Percentiles rank a stretch among this genome's conserved stretches.
Conservation (phyloP, 2,113 vertebrate genomes). For the Ranitomeya imitator region DNA sequence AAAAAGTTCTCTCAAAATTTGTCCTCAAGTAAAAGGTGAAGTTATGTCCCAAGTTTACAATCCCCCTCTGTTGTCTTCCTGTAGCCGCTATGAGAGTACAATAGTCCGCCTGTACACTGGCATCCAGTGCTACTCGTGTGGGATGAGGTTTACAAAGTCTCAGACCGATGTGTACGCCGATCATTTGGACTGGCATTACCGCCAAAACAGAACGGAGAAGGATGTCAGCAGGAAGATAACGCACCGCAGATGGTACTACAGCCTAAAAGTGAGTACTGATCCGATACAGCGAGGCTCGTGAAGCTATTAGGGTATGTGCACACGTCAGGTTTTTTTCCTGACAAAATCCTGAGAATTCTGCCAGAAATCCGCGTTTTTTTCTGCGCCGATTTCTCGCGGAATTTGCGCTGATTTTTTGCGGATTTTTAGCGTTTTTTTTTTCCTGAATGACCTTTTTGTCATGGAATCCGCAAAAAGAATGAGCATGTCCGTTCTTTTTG, state of each 20-base stretch:
- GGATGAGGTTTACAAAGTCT: constrained; percentile 93
- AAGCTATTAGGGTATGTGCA: too few species aligned
- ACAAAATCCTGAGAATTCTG: too few species aligned
- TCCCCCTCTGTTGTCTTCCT: neutral
- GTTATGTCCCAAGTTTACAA: neutral
- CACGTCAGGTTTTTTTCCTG: too few species aligned
- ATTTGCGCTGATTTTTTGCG: too few species aligned
- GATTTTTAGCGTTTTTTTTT: too few species aligned
- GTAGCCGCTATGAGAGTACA: constrained; percentile 88
- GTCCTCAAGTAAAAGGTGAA: neutral
- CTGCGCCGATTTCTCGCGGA: too few species aligned
- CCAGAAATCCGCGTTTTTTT: too few species aligned
- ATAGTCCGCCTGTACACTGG: constrained; percentile 94
- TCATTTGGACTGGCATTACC: constrained; percentile 98
- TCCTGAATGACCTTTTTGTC: too few species aligned
- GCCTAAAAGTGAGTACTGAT: constrained; percentile 80
- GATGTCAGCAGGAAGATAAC: constrained; percentile 94
- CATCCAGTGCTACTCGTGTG: constrained; percentile 97
- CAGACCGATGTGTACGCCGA: constrained; percentile 97
- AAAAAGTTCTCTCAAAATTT: constrained; percentile 3
- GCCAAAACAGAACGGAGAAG: constrained; percentile 95
- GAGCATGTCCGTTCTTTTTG: too few species aligned
- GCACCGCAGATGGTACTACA: constrained; percentile 96
- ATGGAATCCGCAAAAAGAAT: too few species aligned
- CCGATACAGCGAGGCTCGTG: neutral